Conservation (phyloP, 2,797 vertebrate genomes). For the Hydrophis major region DNA sequence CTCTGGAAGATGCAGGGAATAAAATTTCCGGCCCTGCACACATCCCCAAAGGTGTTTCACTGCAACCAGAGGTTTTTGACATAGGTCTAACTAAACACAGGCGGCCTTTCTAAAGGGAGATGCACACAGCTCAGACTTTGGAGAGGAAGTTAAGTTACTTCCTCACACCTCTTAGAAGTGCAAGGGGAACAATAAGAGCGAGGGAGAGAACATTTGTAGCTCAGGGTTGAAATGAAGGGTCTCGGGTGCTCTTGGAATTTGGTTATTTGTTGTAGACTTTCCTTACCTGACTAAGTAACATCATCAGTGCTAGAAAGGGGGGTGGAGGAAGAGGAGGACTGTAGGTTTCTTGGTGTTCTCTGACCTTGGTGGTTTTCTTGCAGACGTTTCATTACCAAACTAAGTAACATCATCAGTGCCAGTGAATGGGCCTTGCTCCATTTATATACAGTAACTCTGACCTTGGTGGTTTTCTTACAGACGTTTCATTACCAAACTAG, state of each 20-base stretch:
- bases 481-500: too few relatives aligned
- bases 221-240: not conserved
- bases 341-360: not conserved
- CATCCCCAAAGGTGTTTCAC: not conserved
- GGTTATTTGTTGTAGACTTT: not conserved
- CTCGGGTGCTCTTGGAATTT: not conserved
- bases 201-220: not conserved
- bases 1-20: not conserved
- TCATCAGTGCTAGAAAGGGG: not conserved
- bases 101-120: not conserved
- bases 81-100: not conserved
- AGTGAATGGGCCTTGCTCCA: too few relatives aligned
- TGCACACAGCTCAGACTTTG: not conserved
- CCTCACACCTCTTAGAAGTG: too few relatives aligned
- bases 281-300: not conserved
- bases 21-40: fast-evolving
- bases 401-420: not conserved
- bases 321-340: not conserved
- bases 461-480: too few relatives aligned
- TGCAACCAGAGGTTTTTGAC: not conserved
- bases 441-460: too few relatives aligned
- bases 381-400: not conserved
- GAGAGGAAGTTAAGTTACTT: not conserved
- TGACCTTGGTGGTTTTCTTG: not conserved
- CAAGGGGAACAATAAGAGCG: too few relatives aligned